These are phyloP conservation scores for Prinia subflava DNA, from an alignment of 2,113 vertebrate genomes.

Conservation along the genomic window DNA sequence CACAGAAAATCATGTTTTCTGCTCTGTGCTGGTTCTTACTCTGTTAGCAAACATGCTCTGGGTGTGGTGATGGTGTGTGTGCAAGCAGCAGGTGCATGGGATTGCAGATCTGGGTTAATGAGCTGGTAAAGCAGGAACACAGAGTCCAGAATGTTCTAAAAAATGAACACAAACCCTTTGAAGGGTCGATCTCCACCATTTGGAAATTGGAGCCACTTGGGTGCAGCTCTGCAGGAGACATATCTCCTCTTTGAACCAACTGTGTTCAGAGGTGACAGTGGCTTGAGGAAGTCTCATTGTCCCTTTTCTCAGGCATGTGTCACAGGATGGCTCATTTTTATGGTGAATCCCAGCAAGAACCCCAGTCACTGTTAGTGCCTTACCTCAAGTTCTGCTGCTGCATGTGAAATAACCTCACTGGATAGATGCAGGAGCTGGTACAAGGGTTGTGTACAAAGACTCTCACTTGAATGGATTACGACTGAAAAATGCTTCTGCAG, in stretches of 20 bases:
- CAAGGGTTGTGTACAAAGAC: background rate
- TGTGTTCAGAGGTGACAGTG: background rate
- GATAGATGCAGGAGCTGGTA: background rate
- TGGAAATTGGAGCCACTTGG: fast-evolving
- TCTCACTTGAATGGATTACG: background rate
- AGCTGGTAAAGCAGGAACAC: background rate
- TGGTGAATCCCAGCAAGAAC: background rate
- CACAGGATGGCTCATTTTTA: background rate
- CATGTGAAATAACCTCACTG: background rate
- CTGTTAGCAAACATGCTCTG: background rate
- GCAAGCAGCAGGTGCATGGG: background rate
- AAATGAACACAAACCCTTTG: background rate
- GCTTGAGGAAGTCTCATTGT: background rate
- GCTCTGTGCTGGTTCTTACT: background rate
- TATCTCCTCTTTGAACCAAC: background rate
- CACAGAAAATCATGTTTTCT: background rate
- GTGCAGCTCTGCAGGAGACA: background rate
- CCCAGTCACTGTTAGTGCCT: background rate
- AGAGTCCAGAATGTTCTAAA: background rate
- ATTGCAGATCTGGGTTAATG: background rate
- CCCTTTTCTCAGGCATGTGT: fast-evolving
- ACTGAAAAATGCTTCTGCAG: background rate
- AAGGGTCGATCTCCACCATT: background rate
- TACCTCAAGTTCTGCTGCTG: background rate
- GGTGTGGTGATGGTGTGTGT: background rate